A percentile compares a stretch with the other conserved stretches of the same genome.
These are phyloP conservation scores for Tetranychus cinnabarinus DNA, from an alignment of 1,140 invertebrate genomes.

Conservation along the genomic window DNA sequence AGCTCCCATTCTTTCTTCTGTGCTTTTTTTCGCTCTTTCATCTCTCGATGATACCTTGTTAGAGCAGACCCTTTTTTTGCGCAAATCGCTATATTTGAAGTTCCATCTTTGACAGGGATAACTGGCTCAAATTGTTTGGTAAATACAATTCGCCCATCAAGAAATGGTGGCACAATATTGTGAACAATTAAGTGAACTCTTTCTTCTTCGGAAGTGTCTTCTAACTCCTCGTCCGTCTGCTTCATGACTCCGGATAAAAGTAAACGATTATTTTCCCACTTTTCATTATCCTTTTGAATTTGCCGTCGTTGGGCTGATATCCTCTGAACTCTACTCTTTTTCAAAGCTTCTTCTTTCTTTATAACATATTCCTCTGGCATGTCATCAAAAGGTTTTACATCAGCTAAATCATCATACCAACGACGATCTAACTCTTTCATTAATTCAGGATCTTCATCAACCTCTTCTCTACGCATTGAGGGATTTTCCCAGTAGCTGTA, in stretches of 20 bases:
- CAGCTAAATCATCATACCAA: constrained; percentile 91
- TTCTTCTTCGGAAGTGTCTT: constrained; percentile 70
- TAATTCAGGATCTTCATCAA: constrained; percentile 39
- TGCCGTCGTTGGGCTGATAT: constrained; percentile 82
- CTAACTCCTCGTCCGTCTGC: constrained; percentile 69
- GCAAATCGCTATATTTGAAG: constrained; percentile 89
- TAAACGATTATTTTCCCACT: constrained; percentile 97
- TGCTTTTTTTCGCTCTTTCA: constrained; percentile 81
- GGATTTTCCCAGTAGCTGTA: not conserved
- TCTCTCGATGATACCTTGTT: constrained; percentile 71
- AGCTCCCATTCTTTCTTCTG: constrained; percentile 99
- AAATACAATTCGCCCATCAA: constrained; percentile 94
- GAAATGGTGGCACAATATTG: constrained; percentile 93
- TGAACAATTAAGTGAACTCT: constrained; percentile 88
- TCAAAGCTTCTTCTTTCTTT: constrained; percentile 70
- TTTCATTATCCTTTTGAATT: constrained; percentile 84
- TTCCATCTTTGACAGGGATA: constrained; percentile 73
- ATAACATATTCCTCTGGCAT: constrained; percentile 70
- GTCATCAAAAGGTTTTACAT: constrained; percentile 70
- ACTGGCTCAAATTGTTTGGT: constrained; percentile 97
- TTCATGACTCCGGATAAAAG: constrained; percentile 82
- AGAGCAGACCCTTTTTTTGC: constrained; percentile 73
- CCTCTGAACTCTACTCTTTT: constrained; percentile 40
- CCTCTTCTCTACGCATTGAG: not conserved
- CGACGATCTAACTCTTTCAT: constrained; percentile 75